Percentiles rank a stretch among this genome's conserved stretches.
Conservation (phyloP, 2,888 invertebrate genomes). For the Drosophila quasianomalipes region DNA sequence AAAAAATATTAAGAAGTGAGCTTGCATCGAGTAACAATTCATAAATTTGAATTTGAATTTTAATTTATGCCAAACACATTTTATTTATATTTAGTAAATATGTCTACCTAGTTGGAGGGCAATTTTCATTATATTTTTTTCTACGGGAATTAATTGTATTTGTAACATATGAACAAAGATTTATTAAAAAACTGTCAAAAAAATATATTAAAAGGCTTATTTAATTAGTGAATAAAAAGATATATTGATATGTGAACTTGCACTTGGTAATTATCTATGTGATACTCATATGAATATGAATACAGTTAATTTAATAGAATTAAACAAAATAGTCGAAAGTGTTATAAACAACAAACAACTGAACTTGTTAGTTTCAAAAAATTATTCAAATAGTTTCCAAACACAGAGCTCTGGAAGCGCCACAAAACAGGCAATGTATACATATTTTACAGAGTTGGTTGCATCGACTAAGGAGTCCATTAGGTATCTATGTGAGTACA, state of each 20-base stretch:
- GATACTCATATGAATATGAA: background rate
- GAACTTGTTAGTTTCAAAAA: background rate
- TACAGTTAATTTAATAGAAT: background rate
- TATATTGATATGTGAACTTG: background rate
- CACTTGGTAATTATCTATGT: background rate
- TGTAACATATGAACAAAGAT: background rate
- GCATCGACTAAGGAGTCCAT: background rate
- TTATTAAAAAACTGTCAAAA: background rate
- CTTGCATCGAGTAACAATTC: background rate
- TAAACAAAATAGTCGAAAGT: constrained; percentile 3
- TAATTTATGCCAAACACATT: background rate
- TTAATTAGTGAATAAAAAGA: background rate
- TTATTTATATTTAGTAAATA: background rate
- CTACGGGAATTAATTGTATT: background rate
- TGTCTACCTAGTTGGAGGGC: background rate
- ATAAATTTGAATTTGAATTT: background rate
- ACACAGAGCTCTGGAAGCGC: background rate
- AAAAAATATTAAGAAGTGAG: background rate
- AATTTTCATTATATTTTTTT: background rate
- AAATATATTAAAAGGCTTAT: background rate
- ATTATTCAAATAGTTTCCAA: constrained; percentile 28
- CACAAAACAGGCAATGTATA: background rate
- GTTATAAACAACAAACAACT: background rate
- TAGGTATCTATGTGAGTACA: constrained; percentile 1
- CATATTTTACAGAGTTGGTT: background rate